A percentile compares a stretch with the other conserved stretches of the same genome.
These are phyloP conservation scores for Blastobasis adustella DNA, from an alignment of 2,888 invertebrate species.

Conservation along the genomic window DNA sequence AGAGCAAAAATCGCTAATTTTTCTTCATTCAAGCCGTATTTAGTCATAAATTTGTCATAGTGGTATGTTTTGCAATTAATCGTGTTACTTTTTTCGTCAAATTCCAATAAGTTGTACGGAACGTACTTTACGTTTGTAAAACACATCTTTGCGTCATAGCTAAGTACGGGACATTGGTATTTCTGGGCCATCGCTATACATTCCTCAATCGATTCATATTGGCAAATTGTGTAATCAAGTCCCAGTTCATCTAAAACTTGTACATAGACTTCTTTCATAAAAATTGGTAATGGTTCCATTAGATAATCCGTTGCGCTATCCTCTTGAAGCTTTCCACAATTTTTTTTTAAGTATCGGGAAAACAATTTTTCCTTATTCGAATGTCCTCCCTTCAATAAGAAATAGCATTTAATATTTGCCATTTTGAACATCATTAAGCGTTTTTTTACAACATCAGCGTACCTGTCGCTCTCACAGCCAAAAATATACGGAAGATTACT, in stretches of 20 bases:
- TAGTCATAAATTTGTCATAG: slow-evolving; percentile 19
- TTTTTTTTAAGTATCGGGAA: background rate
- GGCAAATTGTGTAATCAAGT: slow-evolving; percentile 24
- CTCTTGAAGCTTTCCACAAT: background rate
- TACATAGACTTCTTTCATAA: slow-evolving; percentile 22
- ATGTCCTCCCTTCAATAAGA: slow-evolving; percentile 36
- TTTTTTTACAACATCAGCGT: slow-evolving; percentile 21
- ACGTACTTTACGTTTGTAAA: slow-evolving; percentile 31
- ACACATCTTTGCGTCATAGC: slow-evolving; percentile 28
- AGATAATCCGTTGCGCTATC: background rate
- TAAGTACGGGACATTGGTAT: slow-evolving; percentile 30
- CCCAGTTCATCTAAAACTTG: slow-evolving; percentile 31
- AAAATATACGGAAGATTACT: slow-evolving; percentile 17
- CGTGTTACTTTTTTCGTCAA: slow-evolving; percentile 1
- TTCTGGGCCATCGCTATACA: slow-evolving; percentile 31
- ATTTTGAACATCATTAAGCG: slow-evolving; percentile 24
- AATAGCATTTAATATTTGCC: slow-evolving; percentile 30
- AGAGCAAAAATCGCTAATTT: slow-evolving; percentile 26
- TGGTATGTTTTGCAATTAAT: slow-evolving; percentile 20
- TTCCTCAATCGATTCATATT: slow-evolving; percentile 26
- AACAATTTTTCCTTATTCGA: slow-evolving; percentile 13
- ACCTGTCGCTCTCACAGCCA: slow-evolving; percentile 32
- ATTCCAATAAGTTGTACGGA: slow-evolving; percentile 13
- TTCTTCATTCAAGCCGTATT: slow-evolving; percentile 18
- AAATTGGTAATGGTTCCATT: slow-evolving; percentile 15